Conservation (phyloP, 2,888 invertebrate genomes). For the Diadromus collaris region DNA sequence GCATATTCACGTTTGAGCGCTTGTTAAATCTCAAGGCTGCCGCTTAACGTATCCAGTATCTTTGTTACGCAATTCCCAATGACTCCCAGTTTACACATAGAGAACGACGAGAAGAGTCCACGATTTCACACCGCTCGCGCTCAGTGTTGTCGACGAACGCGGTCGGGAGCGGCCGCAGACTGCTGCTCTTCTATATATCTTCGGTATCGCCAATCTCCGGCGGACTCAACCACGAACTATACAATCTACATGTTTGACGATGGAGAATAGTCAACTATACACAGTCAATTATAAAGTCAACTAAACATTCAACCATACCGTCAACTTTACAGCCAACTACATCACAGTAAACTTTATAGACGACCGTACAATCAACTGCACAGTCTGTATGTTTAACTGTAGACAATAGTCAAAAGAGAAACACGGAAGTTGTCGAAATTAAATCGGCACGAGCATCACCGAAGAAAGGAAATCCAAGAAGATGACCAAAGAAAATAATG, state of each 20-base stretch:
- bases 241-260: background rate
- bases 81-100: slow-evolving; percentile 12
- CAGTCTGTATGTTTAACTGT: too few relatives aligned
- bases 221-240: background rate
- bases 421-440: background rate
- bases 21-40: slow-evolving; percentile 16
- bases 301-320: background rate
- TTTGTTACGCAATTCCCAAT: slow-evolving; percentile 15
- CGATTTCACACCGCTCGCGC: slow-evolving; percentile 35
- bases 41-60: background rate
- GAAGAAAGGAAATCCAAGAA: background rate
- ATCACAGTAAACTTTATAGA: too few relatives aligned
- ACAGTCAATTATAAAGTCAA: background rate
- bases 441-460: background rate
- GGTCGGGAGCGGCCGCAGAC: slow-evolving; percentile 22
- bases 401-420: too few relatives aligned
- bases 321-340: too few relatives aligned
- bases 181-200: background rate
- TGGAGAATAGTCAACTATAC: background rate
- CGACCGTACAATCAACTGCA: too few relatives aligned
- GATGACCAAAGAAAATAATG: slow-evolving; percentile 16
- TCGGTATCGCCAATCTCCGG: background rate
- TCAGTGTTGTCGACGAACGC: slow-evolving; percentile 41
- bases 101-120: slow-evolving; percentile 2
- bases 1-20: background rate